Conservation (phyloP, 2,113 vertebrate genomes). For the Plecturocebus donacophilus region DNA sequence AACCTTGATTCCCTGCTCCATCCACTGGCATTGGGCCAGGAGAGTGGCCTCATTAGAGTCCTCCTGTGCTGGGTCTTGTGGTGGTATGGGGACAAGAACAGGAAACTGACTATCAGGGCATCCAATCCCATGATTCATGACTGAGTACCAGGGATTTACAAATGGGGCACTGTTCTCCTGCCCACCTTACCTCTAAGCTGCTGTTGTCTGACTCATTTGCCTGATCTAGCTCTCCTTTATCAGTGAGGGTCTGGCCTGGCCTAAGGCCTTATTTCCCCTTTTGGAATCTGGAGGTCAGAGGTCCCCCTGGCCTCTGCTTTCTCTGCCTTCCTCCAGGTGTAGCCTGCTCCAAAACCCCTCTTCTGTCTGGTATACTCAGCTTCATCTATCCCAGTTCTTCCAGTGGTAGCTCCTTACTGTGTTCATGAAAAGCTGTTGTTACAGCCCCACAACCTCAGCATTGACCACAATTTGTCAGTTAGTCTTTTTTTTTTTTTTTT, state of each 20-base stretch:
- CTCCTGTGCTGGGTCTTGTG: background rate
- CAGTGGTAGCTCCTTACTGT: background rate
- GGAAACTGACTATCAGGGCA: background rate
- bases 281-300: background rate
- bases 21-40: background rate
- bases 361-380: background rate
- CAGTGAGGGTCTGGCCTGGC: background rate
- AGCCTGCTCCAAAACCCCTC: background rate
- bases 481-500: no score
- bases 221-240: background rate
- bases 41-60: background rate
- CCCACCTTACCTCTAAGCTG: background rate
- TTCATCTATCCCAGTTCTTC: background rate
- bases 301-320: background rate
- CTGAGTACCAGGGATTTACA: background rate
- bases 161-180: background rate
- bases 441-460: background rate
- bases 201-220: background rate
- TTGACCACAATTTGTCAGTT: background rate
- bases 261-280: background rate
- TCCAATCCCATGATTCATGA: background rate
- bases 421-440: background rate
- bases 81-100: background rate
- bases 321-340: background rate
- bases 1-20: background rate